Percentiles rank a stretch among this genome's conserved stretches.
Evolutionary conservation across 2,113 vertebrate genomes (phyloP).

Genomic region (Plestiodon gilberti): DNA sequence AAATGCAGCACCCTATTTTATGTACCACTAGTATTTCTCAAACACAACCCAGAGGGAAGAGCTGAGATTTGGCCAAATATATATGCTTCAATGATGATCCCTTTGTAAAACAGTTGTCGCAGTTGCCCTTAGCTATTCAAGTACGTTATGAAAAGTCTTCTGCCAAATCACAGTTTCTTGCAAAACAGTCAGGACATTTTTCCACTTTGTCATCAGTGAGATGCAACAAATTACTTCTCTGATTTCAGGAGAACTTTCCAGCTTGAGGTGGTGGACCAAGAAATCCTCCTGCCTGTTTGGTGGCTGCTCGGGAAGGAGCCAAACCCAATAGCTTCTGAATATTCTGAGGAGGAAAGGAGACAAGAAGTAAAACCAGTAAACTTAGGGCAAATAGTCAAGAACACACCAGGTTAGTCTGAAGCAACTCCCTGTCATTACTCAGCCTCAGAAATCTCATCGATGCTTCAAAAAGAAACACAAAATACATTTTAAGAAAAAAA

Average conservation of each 20-base stretch:
- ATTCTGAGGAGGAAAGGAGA: conserved; percentile 79
- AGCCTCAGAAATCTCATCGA: too few species aligned
- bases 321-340: conserved; percentile 99
- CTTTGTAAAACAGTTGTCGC: conserved; percentile 22
- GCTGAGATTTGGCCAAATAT: conserved; percentile 15
- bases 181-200: conserved; percentile 20
- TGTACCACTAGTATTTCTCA: not conserved
- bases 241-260: conserved; percentile 90
- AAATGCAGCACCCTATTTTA: not conserved
- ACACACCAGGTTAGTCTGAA: too few species aligned
- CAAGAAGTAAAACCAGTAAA: not conserved
- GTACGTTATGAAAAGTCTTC: not conserved
- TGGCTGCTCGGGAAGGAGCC: conserved; percentile 95
- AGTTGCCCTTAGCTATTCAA: not conserved
- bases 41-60: not conserved
- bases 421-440: too few species aligned
- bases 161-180: not conserved
- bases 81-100: conserved; percentile 21
- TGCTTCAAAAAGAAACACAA: too few species aligned
- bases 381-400: not conserved
- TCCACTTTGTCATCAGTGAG: not conserved
- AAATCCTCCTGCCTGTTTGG: conserved; percentile 97
- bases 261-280: conserved; percentile 95
- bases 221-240: not conserved
- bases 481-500: too few species aligned